Conservation (phyloP, 2,888 invertebrate genomes). For the Trisateles emortualis region DNA sequence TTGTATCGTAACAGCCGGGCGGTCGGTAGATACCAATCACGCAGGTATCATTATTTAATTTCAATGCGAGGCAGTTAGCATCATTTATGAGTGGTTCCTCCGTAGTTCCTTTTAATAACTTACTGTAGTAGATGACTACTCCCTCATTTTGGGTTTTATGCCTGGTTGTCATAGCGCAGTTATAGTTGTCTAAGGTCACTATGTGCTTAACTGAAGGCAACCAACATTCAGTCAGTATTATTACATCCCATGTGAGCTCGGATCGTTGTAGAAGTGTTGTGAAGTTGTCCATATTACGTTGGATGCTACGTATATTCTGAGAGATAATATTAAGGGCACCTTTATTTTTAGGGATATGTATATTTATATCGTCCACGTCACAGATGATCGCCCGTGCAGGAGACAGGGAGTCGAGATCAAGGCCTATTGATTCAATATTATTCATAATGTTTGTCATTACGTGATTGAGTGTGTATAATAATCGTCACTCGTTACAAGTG, state of each 20-base stretch:
- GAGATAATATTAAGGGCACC: constrained; percentile 16
- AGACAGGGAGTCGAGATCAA: constrained; percentile 8
- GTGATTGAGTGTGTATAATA: background rate
- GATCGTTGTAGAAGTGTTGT: constrained; percentile 23
- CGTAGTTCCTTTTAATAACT: background rate
- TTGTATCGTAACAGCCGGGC: constrained; percentile 9
- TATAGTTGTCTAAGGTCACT: constrained; percentile 27
- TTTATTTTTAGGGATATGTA: background rate
- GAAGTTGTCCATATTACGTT: constrained; percentile 31
- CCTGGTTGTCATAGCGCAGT: constrained; percentile 6
- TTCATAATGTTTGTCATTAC: constrained; percentile 2
- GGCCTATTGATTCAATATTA: constrained; percentile 8
- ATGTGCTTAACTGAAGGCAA: constrained; percentile 19
- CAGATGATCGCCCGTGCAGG: constrained; percentile 2
- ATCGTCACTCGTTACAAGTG: background rate
- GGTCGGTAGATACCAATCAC: constrained; percentile 23
- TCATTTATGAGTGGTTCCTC: constrained; percentile 3
- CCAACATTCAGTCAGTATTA: constrained; percentile 44
- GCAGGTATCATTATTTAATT: constrained; percentile 12
- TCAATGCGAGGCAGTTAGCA: constrained; percentile 33
- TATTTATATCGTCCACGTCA: constrained; percentile 2
- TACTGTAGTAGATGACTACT: constrained; percentile 18
- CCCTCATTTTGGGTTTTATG: constrained; percentile 27
- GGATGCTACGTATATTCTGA: constrained; percentile 45
- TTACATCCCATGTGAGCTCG: constrained; percentile 30